Percentiles rank a stretch among this genome's conserved stretches.
These are phyloP conservation scores for Brenthis daphne DNA, from an alignment of 2,888 invertebrate species.

Conservation along the genomic window DNA sequence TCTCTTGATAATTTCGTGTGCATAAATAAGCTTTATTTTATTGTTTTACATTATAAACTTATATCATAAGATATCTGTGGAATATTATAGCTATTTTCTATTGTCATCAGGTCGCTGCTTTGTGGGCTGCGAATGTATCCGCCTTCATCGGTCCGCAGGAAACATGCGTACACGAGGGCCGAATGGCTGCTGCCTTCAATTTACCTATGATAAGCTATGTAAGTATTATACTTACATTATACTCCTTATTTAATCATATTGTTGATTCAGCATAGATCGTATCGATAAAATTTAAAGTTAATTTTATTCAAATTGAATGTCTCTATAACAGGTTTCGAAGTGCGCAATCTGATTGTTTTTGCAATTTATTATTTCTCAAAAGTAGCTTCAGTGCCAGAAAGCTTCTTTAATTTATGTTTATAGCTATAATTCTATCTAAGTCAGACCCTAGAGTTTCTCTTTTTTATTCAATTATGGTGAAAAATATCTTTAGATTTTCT, in stretches of 20 bases:
- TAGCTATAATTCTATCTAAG: constrained; percentile 10
- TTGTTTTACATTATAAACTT: neutral
- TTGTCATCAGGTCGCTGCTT: constrained; percentile 85
- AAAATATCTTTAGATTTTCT: neutral
- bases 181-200: constrained; percentile 96
- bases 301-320: constrained; percentile 10
- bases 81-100: neutral
- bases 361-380: constrained; percentile 13
- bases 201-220: constrained; percentile 98
- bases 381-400: constrained; percentile 14
- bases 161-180: constrained; percentile 95
- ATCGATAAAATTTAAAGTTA: constrained; percentile 5
- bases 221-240: constrained; percentile 70
- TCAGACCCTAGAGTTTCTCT: neutral
- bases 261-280: neutral
- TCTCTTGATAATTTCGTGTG: no score
- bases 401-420: constrained; percentile 11
- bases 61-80: neutral
- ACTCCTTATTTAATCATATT: neutral
- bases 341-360: constrained; percentile 11
- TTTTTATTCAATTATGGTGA: neutral
- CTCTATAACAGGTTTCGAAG: neutral
- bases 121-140: constrained; percentile 92
- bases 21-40: no score
- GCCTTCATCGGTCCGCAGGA: constrained; percentile 92